Base-by-base conservation (phyloP, 2,797 vertebrate genomes). In the Anabacerthia variegaticeps region DNA sequence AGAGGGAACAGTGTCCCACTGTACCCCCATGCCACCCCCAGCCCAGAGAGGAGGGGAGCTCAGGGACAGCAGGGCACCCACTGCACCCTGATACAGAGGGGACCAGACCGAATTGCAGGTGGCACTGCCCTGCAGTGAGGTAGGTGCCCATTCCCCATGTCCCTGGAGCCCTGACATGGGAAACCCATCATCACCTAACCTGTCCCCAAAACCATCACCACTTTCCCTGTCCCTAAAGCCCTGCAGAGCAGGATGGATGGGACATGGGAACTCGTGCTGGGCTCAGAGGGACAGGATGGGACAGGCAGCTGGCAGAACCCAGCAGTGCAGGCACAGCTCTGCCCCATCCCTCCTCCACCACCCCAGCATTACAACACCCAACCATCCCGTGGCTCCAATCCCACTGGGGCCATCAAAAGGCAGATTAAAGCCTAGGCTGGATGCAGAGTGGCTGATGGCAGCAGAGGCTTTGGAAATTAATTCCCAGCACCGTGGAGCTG, bases 41-140 rank as follows among this genome's bases (percentile, higher is more conserved):
- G 41, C 52, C 63, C 0, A 1, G 32, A 18, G 18, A 34, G 13
- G 7, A 3, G 48, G 54, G 37, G 72, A 51, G 49, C 49, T 51
- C 49, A 51, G 49, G 48, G 26, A 27, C 2, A 4, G 26, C 0
- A 1, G 66, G 54, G 52, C 3, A 6, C 48, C n/a, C 2, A 5
- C 49, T 52, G 62, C 48, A 52, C 48, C 56, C 73, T 4, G 0
- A 2, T 1, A 62, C 30, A 0, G 4, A 76, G 7, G 44, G 28
- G 32, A 85, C 49, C 32, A 36, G 44, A 11, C 7, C 0, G 0
- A 54, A 51, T 1, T 21, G 66, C 43, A 49, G 36, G 9, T 52
- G 69, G 73, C 52, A 43, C 34, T 20, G 37, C 5, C 63, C 68
- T 3, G 4, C 1, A 2, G 51, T 26, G 46, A 95, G 30, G 22